These are phyloP conservation scores for Dasypolia templi DNA, from an alignment of 2,888 invertebrate genomes.

Conservation along the genomic window DNA sequence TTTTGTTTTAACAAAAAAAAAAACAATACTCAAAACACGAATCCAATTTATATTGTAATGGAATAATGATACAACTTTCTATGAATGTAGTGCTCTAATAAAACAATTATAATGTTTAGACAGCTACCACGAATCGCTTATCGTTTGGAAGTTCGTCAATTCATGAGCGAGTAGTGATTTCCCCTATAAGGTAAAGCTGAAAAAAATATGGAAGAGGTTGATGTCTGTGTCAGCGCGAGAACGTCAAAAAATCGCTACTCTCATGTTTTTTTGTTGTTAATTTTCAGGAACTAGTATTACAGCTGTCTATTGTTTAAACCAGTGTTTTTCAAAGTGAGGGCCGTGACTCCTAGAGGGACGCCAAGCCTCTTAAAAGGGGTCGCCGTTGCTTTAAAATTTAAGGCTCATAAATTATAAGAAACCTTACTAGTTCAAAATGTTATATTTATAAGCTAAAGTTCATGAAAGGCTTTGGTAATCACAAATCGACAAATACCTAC, in stretches of 20 bases:
- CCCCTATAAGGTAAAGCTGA: neutral
- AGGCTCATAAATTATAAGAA: too few relatives aligned
- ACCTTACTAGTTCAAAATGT: too few relatives aligned
- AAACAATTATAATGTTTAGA: slow-evolving; percentile 59
- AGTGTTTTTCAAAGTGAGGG: too few relatives aligned
- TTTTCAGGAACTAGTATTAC: neutral
- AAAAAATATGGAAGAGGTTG: neutral
- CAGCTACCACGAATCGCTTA: slow-evolving; percentile 33
- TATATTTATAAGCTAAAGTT: too few relatives aligned
- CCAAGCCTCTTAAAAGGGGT: too few relatives aligned
- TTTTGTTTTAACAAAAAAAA: slow-evolving; percentile 16
- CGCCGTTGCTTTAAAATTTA: too few relatives aligned
- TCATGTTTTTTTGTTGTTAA: neutral
- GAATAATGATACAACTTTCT: slow-evolving; percentile 57
- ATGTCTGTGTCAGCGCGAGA: too few relatives aligned
- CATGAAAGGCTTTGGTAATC: too few relatives aligned
- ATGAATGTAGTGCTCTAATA: slow-evolving; percentile 52
- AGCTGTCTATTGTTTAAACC: too few relatives aligned
- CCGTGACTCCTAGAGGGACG: too few relatives aligned
- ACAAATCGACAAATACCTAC: too few relatives aligned
- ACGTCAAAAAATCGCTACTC: neutral
- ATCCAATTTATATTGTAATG: slow-evolving; percentile 41
- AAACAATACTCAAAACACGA: slow-evolving; percentile 9
- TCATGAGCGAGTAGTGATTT: slow-evolving; percentile 30
- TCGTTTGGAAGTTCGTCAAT: slow-evolving; percentile 11